phyloP scores from a whole-genome alignment of 2,888 invertebrate species.

The Drosophila putrida region DNA sequence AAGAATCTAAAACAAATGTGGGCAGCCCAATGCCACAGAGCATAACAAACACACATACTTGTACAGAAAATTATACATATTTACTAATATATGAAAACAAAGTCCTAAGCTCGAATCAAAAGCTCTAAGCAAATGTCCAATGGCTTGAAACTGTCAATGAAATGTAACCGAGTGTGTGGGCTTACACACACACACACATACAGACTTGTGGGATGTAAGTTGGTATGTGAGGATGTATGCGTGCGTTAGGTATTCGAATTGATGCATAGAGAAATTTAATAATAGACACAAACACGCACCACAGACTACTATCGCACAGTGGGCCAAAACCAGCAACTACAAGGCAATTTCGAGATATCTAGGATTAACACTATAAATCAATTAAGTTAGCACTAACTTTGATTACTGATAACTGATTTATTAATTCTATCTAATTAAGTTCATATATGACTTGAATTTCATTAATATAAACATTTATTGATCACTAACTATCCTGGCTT shows the following conservation, averaged over 20 bases:
- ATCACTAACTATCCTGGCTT: too few relatives aligned
- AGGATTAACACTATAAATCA: too few relatives aligned
- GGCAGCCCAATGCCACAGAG: slow-evolving; percentile 69
- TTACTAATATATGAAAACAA: slow-evolving; percentile 17
- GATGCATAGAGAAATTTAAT: slow-evolving; percentile 72
- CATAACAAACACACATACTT: slow-evolving; percentile 26
- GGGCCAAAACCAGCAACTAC: slow-evolving; percentile 11
- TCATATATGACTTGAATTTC: too few relatives aligned
- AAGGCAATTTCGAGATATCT: slow-evolving; percentile 14
- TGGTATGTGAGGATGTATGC: slow-evolving; percentile 25
- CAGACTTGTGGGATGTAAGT: slow-evolving; percentile 4
- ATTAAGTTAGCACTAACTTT: too few relatives aligned
- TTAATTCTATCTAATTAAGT: too few relatives aligned
- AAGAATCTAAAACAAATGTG: slow-evolving; percentile 34
- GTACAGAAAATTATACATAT: neutral
- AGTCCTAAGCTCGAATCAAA: slow-evolving; percentile 54
- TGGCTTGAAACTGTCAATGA: slow-evolving; percentile 60
- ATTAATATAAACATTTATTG: too few relatives aligned
- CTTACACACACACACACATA: slow-evolving; percentile 29
- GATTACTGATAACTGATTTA: too few relatives aligned
- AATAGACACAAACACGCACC: slow-evolving; percentile 53
- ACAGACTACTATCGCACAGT: slow-evolving; percentile 42
- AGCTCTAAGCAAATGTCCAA: slow-evolving; percentile 39
- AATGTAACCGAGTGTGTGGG: slow-evolving; percentile 63
- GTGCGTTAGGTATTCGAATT: slow-evolving; percentile 31